phyloP scores from a whole-genome alignment of 2,113 vertebrate genomes.

The Perccottus glenii region DNA sequence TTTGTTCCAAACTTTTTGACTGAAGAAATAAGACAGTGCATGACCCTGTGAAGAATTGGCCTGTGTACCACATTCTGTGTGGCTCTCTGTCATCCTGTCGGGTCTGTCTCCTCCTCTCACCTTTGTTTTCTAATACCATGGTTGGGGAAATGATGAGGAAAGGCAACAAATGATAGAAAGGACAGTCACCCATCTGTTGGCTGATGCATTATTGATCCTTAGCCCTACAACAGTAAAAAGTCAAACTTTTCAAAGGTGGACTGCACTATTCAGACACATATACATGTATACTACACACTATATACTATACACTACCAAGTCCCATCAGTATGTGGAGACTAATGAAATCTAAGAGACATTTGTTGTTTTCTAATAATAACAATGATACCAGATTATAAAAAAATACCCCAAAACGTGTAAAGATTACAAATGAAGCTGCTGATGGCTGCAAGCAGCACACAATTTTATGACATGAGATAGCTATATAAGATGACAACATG shows the following conservation, averaged over 20 bases:
- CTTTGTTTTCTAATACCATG: conserved; percentile 60
- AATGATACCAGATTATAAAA: too few relatives aligned
- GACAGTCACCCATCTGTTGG: conserved; percentile 67
- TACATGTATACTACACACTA: conserved; percentile 19
- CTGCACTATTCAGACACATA: conserved; percentile 14
- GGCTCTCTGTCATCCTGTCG: conserved; percentile 29
- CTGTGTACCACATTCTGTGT: conserved; percentile 1
- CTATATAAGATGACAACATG: conserved; percentile 50
- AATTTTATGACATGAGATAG: conserved; percentile 37
- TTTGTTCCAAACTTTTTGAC: neutral
- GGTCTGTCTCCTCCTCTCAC: conserved; percentile 38
- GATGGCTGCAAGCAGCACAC: conserved; percentile 8
- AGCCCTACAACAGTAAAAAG: conserved; percentile 58
- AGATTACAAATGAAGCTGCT: conserved; percentile 42
- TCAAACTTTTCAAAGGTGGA: conserved; percentile 47
- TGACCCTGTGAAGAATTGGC: conserved; percentile 18
- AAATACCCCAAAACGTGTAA: conserved; percentile 18
- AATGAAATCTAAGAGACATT: too few relatives aligned
- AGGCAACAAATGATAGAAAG: conserved; percentile 65
- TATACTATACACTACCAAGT: neutral
- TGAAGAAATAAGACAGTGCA: neutral
- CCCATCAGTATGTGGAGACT: neutral
- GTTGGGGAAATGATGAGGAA: conserved; percentile 50
- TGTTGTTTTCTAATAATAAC: too few relatives aligned
- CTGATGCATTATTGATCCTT: conserved; percentile 77